A percentile compares a stretch with the other conserved stretches of the same genome.
Conservation (phyloP, 2,888 invertebrate species). For the Aphodius sticticus region DNA sequence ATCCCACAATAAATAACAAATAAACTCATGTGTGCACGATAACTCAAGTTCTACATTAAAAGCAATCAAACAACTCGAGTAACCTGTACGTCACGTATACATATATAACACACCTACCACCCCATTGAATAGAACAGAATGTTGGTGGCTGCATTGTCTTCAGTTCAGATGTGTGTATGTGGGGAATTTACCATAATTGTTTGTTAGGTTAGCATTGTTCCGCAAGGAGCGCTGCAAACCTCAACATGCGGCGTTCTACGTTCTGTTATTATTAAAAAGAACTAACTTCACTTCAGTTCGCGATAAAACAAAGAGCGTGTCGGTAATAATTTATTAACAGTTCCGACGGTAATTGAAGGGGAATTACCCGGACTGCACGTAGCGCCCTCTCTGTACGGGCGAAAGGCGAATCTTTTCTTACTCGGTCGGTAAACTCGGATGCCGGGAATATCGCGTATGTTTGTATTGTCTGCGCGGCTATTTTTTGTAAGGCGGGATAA, state of each 20-base stretch:
- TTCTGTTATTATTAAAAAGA: background rate
- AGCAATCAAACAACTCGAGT: no score
- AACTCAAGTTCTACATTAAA: no score
- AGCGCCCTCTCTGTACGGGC: background rate
- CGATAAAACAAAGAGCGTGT: background rate
- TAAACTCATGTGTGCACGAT: no score
- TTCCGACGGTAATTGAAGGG: background rate
- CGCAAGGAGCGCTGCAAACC: background rate
- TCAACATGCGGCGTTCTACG: background rate
- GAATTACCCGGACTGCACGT: background rate
- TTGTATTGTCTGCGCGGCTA: background rate
- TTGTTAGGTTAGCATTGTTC: background rate
- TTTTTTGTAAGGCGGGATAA: background rate
- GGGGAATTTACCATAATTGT: background rate
- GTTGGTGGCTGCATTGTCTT: constrained; percentile 4
- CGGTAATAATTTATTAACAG: background rate
- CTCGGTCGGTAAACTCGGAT: constrained; percentile 4
- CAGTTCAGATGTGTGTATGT: background rate
- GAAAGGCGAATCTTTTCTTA: background rate
- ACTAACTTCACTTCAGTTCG: background rate
- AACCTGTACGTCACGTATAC: no score
- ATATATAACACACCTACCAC: background rate
- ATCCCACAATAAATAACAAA: no score
- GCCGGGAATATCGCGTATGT: constrained; percentile 4
- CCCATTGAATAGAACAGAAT: background rate